phyloP scores from a whole-genome alignment of 2,888 invertebrate genomes.

The Himalopsyche japonica region DNA sequence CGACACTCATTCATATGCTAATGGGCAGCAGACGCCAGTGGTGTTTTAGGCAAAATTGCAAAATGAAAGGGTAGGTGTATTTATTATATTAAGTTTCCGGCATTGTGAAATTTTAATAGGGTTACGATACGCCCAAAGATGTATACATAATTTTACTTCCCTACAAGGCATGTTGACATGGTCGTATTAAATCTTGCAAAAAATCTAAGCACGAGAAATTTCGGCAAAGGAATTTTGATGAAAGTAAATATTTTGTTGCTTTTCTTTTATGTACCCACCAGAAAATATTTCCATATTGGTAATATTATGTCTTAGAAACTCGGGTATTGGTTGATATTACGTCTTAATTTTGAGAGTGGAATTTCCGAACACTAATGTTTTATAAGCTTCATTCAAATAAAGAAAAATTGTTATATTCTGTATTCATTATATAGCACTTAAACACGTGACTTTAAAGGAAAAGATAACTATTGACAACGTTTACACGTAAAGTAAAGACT shows the following conservation, averaged over 20 bases:
- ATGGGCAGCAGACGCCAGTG: neutral
- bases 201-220: neutral
- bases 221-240: neutral
- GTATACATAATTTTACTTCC: neutral
- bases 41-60: neutral
- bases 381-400: too few species aligned
- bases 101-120: neutral
- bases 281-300: too few species aligned
- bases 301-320: too few species aligned
- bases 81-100: neutral
- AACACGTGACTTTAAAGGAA: too few species aligned
- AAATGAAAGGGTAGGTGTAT: neutral
- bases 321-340: too few species aligned
- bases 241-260: neutral
- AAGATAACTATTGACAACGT: too few species aligned
- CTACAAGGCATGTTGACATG: neutral
- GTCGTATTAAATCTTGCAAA: neutral
- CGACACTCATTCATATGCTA: neutral
- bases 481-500: too few species aligned
- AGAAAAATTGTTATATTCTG: too few species aligned
- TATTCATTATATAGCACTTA: too few species aligned
- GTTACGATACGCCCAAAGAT: neutral
- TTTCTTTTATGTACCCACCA: too few species aligned
- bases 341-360: too few species aligned
- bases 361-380: too few species aligned